Evolutionary conservation across 1,140 invertebrate genomes (phyloP), one percentile per base, ranked within the genome.

Genomic region (Gerris buenoi): DNA sequence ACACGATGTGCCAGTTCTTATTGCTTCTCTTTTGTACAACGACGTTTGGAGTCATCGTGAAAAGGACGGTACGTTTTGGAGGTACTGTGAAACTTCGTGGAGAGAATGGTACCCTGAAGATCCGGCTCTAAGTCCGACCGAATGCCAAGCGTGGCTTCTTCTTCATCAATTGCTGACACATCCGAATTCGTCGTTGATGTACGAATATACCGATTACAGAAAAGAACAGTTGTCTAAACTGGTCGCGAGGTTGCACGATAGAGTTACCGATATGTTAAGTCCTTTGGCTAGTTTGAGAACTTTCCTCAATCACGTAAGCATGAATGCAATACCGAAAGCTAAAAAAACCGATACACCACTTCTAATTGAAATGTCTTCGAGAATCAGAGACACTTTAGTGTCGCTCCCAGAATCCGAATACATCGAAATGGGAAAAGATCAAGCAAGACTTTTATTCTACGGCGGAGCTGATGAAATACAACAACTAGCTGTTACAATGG

Each of bases 181-280:
- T 77, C 79, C 10, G 88, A 89, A 76, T 86, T 83, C 1, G 85
- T 89, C 76, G 78, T 85, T 26, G 90, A 88, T 88, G 78, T 91
- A 68, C 85, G 84, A 67, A 75, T 90, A 15, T 76, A 84, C 23
- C 85, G 87, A 72, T 72, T 90, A 27, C 72, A 90, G 1, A 28
- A 65, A 65, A 65, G 65, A 57, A 13, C 2, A 57, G 15, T 27
- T 65, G 14, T 33, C 65, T 13, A 57, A 58, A 25, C 74, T 89
- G 1, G 84, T 86, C 75, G 80, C 83, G 10, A 80, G 78, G 70
- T 70, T 89, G 26, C 79, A 83, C 2, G 86, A 88, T n/a, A n/a
- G n/a, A n/a, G n/a, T n/a, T n/a, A n/a, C n/a, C n/a, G n/a, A n/a
- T n/a, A n/a, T n/a, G n/a, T n/a, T n/a, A n/a, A n/a, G n/a, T n/a